phyloP scores from a whole-genome alignment of 2,797 vertebrate genomes.

The Hapalemur alaotrensis region DNA sequence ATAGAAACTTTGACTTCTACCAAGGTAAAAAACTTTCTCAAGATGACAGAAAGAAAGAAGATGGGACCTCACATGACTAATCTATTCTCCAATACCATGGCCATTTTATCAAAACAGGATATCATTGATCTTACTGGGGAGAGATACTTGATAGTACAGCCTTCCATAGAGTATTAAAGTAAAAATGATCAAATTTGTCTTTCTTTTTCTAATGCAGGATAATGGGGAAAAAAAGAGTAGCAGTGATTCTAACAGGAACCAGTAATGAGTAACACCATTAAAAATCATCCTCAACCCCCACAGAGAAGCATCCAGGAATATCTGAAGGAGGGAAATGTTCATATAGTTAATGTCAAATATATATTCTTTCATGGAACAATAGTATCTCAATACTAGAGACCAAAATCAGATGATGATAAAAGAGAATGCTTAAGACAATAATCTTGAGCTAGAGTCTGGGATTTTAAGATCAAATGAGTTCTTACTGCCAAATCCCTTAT shows the following conservation, averaged over 20 bases:
- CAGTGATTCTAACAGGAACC: background rate
- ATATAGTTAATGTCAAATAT: background rate
- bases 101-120: background rate
- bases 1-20: background rate
- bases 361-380: background rate
- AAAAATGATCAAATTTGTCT: background rate
- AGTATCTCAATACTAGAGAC: background rate
- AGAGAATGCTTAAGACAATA: constrained; percentile 27
- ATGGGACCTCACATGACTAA: background rate
- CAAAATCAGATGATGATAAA: background rate
- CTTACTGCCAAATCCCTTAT: background rate
- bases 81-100: background rate
- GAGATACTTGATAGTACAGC: background rate
- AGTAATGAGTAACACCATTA: background rate
- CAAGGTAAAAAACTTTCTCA: background rate
- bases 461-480: constrained; percentile 18
- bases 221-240: background rate
- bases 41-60: background rate
- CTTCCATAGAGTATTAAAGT: background rate
- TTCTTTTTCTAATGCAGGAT: background rate
- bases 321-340: background rate
- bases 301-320: background rate
- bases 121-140: background rate
- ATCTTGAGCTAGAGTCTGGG: background rate
- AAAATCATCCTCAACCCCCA: background rate